phyloP scores from a whole-genome alignment of 2,113 vertebrate species.

The Aegithalos caudatus region DNA sequence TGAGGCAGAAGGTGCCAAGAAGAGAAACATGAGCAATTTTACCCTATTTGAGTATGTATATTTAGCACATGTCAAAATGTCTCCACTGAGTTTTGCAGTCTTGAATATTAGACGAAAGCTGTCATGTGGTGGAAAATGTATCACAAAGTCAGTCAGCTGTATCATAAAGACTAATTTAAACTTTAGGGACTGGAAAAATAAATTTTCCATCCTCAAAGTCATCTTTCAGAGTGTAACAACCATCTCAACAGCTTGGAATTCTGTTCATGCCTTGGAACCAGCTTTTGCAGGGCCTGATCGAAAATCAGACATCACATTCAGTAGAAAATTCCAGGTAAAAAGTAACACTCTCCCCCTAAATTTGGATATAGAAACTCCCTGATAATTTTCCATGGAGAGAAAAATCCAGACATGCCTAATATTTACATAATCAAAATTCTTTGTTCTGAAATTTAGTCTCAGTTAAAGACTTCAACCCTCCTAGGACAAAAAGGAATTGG shows the following conservation, averaged over 20 bases:
- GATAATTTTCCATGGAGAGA: neutral
- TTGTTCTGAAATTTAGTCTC: neutral
- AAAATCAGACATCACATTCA: neutral
- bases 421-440: neutral
- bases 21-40: neutral
- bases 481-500: neutral
- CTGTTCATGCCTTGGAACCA: neutral
- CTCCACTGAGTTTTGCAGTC: neutral
- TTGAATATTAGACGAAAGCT: neutral
- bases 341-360: neutral
- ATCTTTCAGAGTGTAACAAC: neutral
- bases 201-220: neutral
- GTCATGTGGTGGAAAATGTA: neutral
- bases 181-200: neutral
- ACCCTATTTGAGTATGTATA: neutral
- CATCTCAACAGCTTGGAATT: neutral
- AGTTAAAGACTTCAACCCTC: neutral
- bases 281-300: neutral
- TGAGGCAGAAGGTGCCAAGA: neutral
- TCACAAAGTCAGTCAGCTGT: neutral
- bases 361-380: neutral
- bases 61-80: neutral
- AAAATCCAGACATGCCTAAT: neutral
- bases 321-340: neutral
- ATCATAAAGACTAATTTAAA: neutral